Conservation (phyloP, 2,113 vertebrate genomes). For the Podarcis raffonei region DNA sequence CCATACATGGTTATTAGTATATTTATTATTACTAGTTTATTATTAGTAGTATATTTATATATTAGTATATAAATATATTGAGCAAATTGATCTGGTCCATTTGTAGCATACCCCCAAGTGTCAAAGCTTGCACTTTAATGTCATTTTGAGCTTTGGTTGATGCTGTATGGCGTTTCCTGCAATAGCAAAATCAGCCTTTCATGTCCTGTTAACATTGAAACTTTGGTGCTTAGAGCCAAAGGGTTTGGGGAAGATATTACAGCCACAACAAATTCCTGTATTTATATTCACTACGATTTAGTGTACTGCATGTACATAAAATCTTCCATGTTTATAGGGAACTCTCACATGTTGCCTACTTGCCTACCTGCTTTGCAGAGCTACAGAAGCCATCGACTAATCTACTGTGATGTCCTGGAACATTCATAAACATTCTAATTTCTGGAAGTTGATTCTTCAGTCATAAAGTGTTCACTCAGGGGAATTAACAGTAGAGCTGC, state of each 20-base stretch:
- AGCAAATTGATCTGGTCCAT: too few species aligned
- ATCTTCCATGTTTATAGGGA: background rate
- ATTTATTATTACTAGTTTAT: too few species aligned
- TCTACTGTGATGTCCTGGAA: background rate
- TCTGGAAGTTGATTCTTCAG: background rate
- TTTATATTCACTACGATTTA: background rate
- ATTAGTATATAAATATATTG: too few species aligned
- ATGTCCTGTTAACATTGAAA: background rate
- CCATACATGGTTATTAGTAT: too few species aligned
- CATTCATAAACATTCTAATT: background rate
- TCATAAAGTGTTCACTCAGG: background rate
- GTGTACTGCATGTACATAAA: background rate
- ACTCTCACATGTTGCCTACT: background rate
- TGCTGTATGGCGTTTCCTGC: too few species aligned
- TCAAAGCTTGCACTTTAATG: too few species aligned
- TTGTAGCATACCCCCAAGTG: too few species aligned
- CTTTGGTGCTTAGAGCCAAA: background rate
- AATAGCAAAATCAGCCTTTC: background rate
- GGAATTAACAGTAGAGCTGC: background rate
- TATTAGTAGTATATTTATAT: too few species aligned
- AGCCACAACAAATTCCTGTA: rapidly evolving
- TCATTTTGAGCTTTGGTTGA: too few species aligned
- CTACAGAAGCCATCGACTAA: background rate
- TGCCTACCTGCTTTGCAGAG: background rate
- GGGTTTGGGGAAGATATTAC: background rate